A percentile compares a stretch with the other conserved stretches of the same genome.
phyloP scores from a whole-genome alignment of 2,888 invertebrate genomes.

The Melipona beecheii region DNA sequence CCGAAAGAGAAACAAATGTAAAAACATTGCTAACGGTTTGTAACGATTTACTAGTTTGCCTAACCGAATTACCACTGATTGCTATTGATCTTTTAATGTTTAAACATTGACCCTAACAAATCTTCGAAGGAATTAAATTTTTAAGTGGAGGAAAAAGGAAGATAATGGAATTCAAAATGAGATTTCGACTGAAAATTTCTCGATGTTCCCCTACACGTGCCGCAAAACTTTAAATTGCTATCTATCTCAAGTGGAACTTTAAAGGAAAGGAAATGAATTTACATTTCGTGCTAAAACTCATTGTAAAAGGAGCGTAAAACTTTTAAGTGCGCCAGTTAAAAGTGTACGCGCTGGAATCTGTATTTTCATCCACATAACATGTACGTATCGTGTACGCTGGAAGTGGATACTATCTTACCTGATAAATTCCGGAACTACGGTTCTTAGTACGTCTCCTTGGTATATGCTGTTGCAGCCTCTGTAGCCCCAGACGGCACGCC shows the following conservation, averaged over 20 bases:
- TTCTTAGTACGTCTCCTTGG: conserved; percentile 41
- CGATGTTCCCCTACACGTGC: conserved; percentile 5
- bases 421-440: conserved; percentile 55
- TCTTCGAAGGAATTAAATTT: conserved; percentile 5
- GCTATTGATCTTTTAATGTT: conserved; percentile 2
- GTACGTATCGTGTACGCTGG: conserved; percentile 29
- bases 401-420: conserved; percentile 53
- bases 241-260: conserved; percentile 39
- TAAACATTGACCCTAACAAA: not conserved
- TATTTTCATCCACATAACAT: conserved; percentile 51
- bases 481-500: conserved; percentile 45
- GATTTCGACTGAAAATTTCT: conserved; percentile 24
- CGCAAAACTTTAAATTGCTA: conserved; percentile 45
- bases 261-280: conserved; percentile 53
- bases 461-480: conserved; percentile 36
- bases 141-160: not conserved
- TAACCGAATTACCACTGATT: not conserved
- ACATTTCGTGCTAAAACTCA: conserved; percentile 55
- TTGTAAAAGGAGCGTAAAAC: conserved; percentile 49
- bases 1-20: conserved; percentile 7
- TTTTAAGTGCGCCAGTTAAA: conserved; percentile 51
- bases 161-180: not conserved
- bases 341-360: conserved; percentile 19
- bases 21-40: conserved; percentile 15
- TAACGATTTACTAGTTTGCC: not conserved